A percentile compares a stretch with the other conserved stretches of the same genome.
phyloP scores from a whole-genome alignment of 2,113 vertebrate genomes.

The Stigmatopora nigra region DNA sequence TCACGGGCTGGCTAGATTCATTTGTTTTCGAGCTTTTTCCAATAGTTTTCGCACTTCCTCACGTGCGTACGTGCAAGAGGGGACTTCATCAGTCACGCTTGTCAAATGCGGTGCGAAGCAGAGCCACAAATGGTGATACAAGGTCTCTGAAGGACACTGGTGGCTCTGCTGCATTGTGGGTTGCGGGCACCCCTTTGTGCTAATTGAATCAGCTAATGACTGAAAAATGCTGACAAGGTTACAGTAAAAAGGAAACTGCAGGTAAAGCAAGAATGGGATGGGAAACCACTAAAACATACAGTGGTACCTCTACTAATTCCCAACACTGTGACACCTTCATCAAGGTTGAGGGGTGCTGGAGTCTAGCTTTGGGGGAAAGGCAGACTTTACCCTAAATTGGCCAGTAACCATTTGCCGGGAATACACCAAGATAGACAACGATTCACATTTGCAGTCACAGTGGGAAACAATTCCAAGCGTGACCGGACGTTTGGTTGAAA shows the following conservation, averaged over 20 bases:
- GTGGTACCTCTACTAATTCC: too few species aligned
- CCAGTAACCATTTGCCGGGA: too few species aligned
- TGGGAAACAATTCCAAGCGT: too few species aligned
- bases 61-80: not conserved
- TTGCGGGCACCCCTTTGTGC: constrained; percentile 25
- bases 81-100: constrained; percentile 4
- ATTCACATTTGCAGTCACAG: too few species aligned
- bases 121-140: constrained; percentile 1
- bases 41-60: not conserved
- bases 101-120: not conserved
- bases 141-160: constrained; percentile 35
- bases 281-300: not conserved
- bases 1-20: not conserved
- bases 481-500: too few species aligned
- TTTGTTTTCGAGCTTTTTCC: not conserved
- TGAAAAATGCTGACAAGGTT: constrained; percentile 59
- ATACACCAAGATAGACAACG: too few species aligned
- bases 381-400: too few species aligned
- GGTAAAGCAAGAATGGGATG: constrained; percentile 33
- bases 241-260: constrained; percentile 33
- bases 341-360: too few species aligned
- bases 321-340: too few species aligned
- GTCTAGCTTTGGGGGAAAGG: too few species aligned
- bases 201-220: constrained; percentile 63
- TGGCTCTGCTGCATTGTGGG: constrained; percentile 7